These are phyloP conservation scores for Drosophila malerkotliana DNA, from an alignment of 1,140 invertebrate genomes.

Conservation along the genomic window DNA sequence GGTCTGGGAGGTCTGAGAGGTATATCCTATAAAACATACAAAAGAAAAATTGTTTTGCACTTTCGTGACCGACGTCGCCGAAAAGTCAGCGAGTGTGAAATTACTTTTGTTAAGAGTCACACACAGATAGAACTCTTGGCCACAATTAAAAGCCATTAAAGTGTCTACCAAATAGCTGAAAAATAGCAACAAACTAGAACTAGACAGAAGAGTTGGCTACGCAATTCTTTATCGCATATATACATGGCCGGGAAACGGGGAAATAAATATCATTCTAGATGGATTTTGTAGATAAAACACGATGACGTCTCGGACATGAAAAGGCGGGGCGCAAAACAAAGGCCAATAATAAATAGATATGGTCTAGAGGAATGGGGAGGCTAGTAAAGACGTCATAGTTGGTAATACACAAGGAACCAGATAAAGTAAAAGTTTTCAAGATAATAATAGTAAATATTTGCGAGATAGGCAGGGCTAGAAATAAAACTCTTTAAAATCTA, in stretches of 20 bases:
- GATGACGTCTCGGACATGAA: slow-evolving; percentile 32
- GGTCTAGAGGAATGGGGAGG: slow-evolving; percentile 13
- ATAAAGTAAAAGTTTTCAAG: slow-evolving; percentile 34
- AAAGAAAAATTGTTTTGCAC: slow-evolving; percentile 73
- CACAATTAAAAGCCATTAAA: slow-evolving; percentile 80
- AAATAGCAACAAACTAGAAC: slow-evolving; percentile 30
- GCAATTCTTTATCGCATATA: slow-evolving; percentile 33
- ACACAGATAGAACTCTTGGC: slow-evolving; percentile 31
- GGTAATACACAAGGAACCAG: background rate
- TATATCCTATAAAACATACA: slow-evolving; percentile 35
- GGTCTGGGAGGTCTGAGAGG: background rate
- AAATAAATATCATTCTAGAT: slow-evolving; percentile 34
- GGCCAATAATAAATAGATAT: slow-evolving; percentile 23
- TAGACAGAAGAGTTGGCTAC: slow-evolving; percentile 23
- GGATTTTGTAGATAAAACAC: slow-evolving; percentile 27
- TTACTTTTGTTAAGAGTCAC: slow-evolving; percentile 78
- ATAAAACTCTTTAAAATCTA: too few relatives aligned
- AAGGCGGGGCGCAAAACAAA: slow-evolving; percentile 9
- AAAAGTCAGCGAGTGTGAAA: slow-evolving; percentile 81
- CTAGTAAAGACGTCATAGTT: slow-evolving; percentile 45
- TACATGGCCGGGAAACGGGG: slow-evolving; percentile 2
- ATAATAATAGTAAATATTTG: slow-evolving; percentile 47
- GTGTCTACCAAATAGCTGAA: slow-evolving; percentile 46
- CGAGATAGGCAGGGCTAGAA: background rate
- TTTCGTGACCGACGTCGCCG: slow-evolving; percentile 36